These are phyloP conservation scores for Drosophila aldrichi DNA, from an alignment of 2,888 invertebrate species.

Conservation along the genomic window DNA sequence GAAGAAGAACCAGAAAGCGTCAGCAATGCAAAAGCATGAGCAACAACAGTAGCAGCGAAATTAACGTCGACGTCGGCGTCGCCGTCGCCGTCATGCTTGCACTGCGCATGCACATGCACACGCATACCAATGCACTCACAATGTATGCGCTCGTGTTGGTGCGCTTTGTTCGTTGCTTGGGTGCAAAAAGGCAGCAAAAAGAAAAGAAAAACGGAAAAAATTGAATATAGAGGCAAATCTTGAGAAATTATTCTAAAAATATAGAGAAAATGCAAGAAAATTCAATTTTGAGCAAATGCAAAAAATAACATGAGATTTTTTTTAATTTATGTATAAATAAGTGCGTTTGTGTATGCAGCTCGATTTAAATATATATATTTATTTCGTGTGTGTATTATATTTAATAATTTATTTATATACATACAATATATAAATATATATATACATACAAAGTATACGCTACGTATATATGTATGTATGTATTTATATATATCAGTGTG, in stretches of 20 bases:
- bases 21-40: conserved; percentile 57
- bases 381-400: conserved; percentile 9
- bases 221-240: conserved; percentile 36
- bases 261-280: conserved; percentile 14
- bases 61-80: conserved; percentile 21
- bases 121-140: conserved; percentile 36
- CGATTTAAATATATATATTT: neutral
- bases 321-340: conserved; percentile 8
- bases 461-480: neutral
- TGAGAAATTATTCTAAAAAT: conserved; percentile 45
- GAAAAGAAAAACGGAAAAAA: conserved; percentile 1
- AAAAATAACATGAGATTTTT: conserved; percentile 4
- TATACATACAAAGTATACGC: neutral
- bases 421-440: neutral
- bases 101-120: conserved; percentile 78
- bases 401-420: conserved; percentile 25
- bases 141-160: conserved; percentile 47
- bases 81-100: conserved; percentile 41
- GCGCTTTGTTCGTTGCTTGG: conserved; percentile 69
- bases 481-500: conserved; percentile 9
- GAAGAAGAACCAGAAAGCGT: conserved; percentile 51
- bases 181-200: conserved; percentile 39
- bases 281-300: conserved; percentile 8
- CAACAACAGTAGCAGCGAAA: conserved; percentile 47
- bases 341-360: conserved; percentile 14